These are phyloP conservation scores for Lophura nycthemera DNA, from an alignment of 2,113 vertebrate genomes.

Conservation along the genomic window DNA sequence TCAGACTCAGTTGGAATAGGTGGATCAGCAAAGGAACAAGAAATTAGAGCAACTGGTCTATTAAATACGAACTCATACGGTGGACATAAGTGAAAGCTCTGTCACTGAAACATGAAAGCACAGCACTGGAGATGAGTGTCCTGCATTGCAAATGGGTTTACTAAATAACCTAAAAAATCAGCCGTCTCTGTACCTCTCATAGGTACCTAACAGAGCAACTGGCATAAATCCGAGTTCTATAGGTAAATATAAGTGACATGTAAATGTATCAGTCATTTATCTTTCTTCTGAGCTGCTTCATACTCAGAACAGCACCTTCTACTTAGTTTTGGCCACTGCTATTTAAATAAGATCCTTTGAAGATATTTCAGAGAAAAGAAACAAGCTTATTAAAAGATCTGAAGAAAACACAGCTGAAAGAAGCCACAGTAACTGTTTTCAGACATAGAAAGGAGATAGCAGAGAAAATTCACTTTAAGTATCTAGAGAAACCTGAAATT, in stretches of 20 bases:
- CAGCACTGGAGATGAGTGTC: neutral
- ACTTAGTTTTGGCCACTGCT: neutral
- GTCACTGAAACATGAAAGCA: neutral
- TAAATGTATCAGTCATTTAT: neutral
- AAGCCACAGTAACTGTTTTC: neutral
- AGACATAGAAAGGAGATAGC: neutral
- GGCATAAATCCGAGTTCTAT: neutral
- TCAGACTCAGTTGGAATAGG: neutral
- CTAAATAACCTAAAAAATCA: neutral
- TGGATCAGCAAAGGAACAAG: neutral
- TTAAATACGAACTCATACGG: neutral
- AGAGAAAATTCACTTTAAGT: conserved; percentile 19
- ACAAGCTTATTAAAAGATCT: neutral
- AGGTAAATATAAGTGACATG: neutral
- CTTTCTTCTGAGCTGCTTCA: neutral
- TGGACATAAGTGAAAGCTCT: neutral
- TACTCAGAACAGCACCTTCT: neutral
- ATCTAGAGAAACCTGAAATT: conserved; percentile 35
- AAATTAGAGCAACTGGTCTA: neutral
- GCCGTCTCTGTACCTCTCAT: neutral
- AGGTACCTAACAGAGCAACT: neutral
- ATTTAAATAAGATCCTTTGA: neutral
- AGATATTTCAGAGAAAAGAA: neutral
- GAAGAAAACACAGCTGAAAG: conserved; percentile 3
- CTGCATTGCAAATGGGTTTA: neutral